phyloP scores from a whole-genome alignment of 2,888 invertebrate genomes.

The Drosophila villosipedis region DNA sequence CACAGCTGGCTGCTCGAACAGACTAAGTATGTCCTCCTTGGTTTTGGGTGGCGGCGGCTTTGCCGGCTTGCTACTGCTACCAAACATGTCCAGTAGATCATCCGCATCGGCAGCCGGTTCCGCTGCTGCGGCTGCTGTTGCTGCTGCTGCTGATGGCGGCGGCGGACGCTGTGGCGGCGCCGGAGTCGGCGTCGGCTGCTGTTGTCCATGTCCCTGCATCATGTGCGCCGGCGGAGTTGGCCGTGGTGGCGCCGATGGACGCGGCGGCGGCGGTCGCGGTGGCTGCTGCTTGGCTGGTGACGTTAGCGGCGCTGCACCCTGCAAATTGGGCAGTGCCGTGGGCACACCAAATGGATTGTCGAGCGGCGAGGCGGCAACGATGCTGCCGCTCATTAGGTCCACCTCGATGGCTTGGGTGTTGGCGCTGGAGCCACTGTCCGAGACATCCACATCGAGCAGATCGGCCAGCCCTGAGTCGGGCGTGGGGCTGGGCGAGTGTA shows the following conservation, averaged over 20 bases:
- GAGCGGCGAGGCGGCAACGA: constrained; percentile 28
- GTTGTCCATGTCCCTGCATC: constrained; percentile 60
- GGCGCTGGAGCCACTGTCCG: constrained; percentile 84
- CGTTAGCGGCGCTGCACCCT: constrained; percentile 86
- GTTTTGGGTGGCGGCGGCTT: constrained; percentile 86
- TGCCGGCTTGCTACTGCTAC: constrained; percentile 85
- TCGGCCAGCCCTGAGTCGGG: constrained; percentile 89
- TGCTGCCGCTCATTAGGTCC: constrained; percentile 73
- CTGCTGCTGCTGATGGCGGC: constrained; percentile 58
- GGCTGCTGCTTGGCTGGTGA: constrained; percentile 86
- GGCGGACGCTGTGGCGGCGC: constrained; percentile 82
- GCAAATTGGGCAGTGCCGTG: constrained; percentile 84
- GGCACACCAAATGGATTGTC: constrained; percentile 85
- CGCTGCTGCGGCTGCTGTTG: constrained; percentile 51
- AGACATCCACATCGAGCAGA: constrained; percentile 89
- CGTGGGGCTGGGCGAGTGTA: constrained; percentile 94
- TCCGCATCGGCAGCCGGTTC: constrained; percentile 78
- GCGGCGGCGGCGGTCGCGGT: constrained; percentile 85
- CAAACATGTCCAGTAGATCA: constrained; percentile 87
- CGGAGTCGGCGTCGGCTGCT: constrained; percentile 57
- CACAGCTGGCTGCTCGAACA: constrained; percentile 85
- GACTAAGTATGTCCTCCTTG: constrained; percentile 88
- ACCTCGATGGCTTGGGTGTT: constrained; percentile 79
- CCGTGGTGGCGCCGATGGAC: constrained; percentile 82
- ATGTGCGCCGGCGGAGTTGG: constrained; percentile 80